A percentile compares a stretch with the other conserved stretches of the same genome.
These are phyloP conservation scores for Grallaria varia DNA, from an alignment of 2,113 vertebrate genomes.

Conservation along the genomic window DNA sequence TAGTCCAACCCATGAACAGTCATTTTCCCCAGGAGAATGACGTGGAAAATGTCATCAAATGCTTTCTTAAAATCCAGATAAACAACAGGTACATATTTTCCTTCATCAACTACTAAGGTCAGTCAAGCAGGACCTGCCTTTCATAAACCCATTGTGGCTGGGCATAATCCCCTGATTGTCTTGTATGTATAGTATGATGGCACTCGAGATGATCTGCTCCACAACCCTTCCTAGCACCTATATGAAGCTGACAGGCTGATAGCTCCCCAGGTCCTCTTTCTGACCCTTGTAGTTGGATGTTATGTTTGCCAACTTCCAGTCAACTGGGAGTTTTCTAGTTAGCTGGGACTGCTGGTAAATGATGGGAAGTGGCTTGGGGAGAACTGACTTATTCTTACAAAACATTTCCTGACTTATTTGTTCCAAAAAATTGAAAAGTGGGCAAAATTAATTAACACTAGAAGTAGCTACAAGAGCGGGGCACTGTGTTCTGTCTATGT, in stretches of 20 bases:
- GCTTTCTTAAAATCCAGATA: neutral
- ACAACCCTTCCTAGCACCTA: neutral
- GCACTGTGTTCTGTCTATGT: neutral
- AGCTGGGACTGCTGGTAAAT: neutral
- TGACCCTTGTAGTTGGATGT: accelerated
- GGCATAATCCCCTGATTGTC: too few relatives aligned
- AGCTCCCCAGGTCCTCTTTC: neutral
- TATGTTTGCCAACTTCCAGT: neutral
- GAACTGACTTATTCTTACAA: neutral
- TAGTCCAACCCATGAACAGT: neutral
- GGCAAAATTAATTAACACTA: neutral
- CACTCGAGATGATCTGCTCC: accelerated
- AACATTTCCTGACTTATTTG: too few relatives aligned
- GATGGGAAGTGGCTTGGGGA: neutral
- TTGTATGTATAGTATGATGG: neutral
- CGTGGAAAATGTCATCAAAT: neutral
- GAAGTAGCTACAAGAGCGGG: neutral
- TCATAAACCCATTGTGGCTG: neutral
- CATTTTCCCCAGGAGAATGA: neutral
- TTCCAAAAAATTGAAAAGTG: neutral
- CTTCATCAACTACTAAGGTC: neutral
- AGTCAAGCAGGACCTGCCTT: neutral
- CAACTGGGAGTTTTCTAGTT: neutral
- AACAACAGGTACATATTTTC: neutral
- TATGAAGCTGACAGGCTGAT: neutral